Base-by-base conservation (phyloP, 2,888 invertebrate species). In the Andrena bucephala region DNA sequence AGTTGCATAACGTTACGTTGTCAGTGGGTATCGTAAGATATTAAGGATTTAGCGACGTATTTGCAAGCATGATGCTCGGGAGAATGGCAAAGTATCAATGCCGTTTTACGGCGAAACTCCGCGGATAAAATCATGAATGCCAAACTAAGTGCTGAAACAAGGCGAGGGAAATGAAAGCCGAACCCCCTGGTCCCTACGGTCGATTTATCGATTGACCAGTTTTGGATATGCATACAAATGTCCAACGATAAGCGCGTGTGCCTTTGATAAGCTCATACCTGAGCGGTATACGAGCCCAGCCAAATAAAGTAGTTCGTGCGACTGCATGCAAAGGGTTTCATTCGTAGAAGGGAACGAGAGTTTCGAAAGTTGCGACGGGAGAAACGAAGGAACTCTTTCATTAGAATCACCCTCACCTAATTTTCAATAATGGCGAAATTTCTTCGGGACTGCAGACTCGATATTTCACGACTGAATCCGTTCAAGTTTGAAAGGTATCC, bases 191-290 rank as follows among this genome's bases (percentile, higher is more conserved):
- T 54, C 54, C 16, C 54, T 54, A 54, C 13, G 29, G 24, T 27
- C 77, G 59, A 66, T 57, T 50, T 67, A 77, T 77, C 66, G 71
- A 72, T 72, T 60, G 66, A 72, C 36, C 59, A 36, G 48, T 66
- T 71, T 77, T 10, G 63, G 42, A 31, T 70, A 63, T 65, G 77
- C 77, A 65, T 48, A 60, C 76, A 57, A 71, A 71, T 76, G 65
- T 48, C 24, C 76, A 57, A 57, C 48, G 71, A 71, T 71, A 71
- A 62, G 62, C 71, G 27, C n/a, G 42, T 36, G 24, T 59, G 66
- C 57, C 48, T 74, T 48, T 66, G 74, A 74, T 74, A 74, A 67
- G 67, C 42, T 66, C n/a, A 31, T 42, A 59, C 67, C 52, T 67
- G 65, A 65, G 42, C 67, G 31, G 66, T 29, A 24, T 20, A 52